Percentiles rank a stretch among this genome's conserved stretches.
Evolutionary conservation across 2,797 vertebrate species (phyloP).

Genomic region (Lepus townsendii): DNA sequence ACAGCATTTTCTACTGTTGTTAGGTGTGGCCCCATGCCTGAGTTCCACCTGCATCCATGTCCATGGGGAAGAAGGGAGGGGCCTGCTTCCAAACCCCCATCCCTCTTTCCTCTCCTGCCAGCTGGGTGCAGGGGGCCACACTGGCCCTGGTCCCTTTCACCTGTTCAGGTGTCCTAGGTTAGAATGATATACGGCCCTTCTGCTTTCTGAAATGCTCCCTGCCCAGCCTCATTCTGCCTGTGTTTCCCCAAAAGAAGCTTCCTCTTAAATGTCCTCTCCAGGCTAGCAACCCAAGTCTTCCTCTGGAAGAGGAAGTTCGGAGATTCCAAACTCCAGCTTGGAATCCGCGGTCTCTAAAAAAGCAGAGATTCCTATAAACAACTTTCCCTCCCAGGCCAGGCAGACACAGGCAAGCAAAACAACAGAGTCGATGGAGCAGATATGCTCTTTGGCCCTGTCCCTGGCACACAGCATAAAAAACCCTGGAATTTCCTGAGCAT

Average conservation of each 20-base stretch:
- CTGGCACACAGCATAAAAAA: neutral
- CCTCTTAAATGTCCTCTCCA: neutral
- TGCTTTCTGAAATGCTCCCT: neutral
- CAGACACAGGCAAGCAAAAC: neutral
- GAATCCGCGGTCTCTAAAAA: neutral
- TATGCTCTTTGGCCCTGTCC: neutral
- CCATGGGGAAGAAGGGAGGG: neutral
- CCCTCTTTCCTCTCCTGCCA: neutral
- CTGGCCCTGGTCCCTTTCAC: neutral
- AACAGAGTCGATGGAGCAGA: neutral
- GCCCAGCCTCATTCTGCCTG: neutral
- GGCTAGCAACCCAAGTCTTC: neutral
- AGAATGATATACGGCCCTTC: neutral
- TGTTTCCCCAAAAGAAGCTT: neutral
- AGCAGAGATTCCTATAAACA: neutral
- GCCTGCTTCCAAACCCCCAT: neutral
- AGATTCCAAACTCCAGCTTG: neutral
- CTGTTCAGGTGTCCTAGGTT: neutral
- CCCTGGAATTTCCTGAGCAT: neutral
- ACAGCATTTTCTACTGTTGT: neutral
- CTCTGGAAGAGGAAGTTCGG: neutral
- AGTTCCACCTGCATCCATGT: neutral
- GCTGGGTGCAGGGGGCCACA: neutral
- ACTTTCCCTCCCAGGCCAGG: neutral
- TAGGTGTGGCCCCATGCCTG: neutral